A percentile compares a stretch with the other conserved stretches of the same genome.
phyloP scores from a whole-genome alignment of 2,113 vertebrate genomes.

The Anseranas semipalmata region DNA sequence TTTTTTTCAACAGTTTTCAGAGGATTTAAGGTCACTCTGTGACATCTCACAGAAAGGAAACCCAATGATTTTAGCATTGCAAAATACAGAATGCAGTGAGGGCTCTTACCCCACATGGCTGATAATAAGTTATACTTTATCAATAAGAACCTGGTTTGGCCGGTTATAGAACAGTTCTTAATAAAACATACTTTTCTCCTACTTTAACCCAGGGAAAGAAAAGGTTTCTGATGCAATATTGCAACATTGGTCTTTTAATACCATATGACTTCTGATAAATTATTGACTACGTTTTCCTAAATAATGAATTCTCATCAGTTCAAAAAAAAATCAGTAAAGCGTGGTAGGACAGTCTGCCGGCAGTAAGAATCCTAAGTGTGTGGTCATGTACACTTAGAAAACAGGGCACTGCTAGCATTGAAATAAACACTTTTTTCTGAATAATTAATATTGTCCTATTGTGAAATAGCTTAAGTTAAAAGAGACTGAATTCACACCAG shows the following conservation, averaged over 20 bases:
- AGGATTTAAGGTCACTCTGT: background rate
- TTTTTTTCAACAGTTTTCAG: background rate
- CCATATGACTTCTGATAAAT: slow-evolving; percentile 34
- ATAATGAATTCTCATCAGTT: slow-evolving; percentile 40
- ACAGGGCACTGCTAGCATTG: background rate
- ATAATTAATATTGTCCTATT: background rate
- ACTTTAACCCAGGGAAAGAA: background rate
- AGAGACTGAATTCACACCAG: background rate
- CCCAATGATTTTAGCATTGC: background rate
- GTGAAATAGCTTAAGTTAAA: background rate
- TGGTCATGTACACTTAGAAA: background rate
- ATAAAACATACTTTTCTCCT: background rate
- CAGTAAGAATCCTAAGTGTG: background rate
- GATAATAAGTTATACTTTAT: background rate
- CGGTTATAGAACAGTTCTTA: background rate
- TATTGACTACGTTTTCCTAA: slow-evolving; percentile 44
- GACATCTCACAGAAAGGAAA: background rate
- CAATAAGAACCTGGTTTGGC: background rate
- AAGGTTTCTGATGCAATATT: background rate
- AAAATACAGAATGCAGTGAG: background rate
- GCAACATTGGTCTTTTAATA: slow-evolving; percentile 17
- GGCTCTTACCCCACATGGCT: background rate
- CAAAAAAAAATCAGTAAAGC: slow-evolving; percentile 14
- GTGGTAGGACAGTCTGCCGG: background rate
- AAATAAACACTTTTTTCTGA: background rate